Base-by-base conservation (phyloP, 2,888 invertebrate species). In the Drosophila villosipedis region DNA sequence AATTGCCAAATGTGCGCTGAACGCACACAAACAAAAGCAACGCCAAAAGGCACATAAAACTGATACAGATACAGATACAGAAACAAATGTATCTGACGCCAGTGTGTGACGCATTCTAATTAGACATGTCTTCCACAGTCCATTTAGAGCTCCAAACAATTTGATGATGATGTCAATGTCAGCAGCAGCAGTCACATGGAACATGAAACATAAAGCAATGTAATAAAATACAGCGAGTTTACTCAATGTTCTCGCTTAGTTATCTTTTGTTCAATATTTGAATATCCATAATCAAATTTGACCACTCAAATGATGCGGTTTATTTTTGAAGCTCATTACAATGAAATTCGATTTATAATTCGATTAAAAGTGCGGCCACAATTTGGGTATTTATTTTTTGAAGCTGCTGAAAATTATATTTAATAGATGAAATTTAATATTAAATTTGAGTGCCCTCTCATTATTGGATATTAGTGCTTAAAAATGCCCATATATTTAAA, bases 71-170 rank as follows among this genome's bases (percentile, higher is more conserved):
- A 22, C 25, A 39, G 41, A 16, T 35, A 49, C 30, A 63, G 64
- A 65, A 69, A 70, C 63, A 68, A 68, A 67, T 73, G 69, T 74
- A 68, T 74, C 66, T 78, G 37, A 50, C 39, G 43, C 37, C 43
- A 61, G 39, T 50, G 30, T 80, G 61, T 65, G 80, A 62, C 73
- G 61, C 64, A 82, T 73, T 82, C 79, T 82, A 79, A 79, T 79
- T 79, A 82, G 66, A 64, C 63, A 77, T 35, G 49, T 72, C 64
- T 67, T 54, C 60, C 35, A 43, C 16, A 5, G 39, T 41, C 33
- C 28, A 28, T 54, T 49, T 59, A 49, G 67, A 16, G 62, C 37
- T 30, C 39, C 47, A 6, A 33, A 35, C 35, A 47, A 53, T 78
- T 73, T 68, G 54, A 73, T 78, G 61, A 57, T 37, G 64, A 62